Evolutionary conservation across 53 echinoderm and acorn worm genomes (phyloP).

Genomic region (Henricia sp.): DNA sequence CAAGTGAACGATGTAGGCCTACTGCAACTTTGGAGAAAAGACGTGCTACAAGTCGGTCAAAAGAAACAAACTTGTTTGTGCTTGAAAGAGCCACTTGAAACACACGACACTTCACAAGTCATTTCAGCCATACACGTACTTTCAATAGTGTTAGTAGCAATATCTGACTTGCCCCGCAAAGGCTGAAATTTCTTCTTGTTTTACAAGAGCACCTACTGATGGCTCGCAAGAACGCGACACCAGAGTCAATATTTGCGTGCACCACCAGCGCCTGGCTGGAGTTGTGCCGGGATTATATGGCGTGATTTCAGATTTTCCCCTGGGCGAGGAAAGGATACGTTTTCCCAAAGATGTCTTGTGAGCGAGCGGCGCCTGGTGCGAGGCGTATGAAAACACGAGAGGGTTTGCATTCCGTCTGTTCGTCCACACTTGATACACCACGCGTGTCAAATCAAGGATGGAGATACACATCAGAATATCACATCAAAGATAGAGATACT

Average conservation of each 20-base stretch:
- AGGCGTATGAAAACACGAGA: background rate
- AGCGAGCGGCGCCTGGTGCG: conserved; percentile 11
- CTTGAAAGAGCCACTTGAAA: too few species aligned
- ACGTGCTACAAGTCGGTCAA: too few species aligned
- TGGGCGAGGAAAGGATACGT: background rate
- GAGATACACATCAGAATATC: background rate
- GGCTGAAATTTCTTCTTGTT: too few species aligned
- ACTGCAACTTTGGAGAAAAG: too few species aligned
- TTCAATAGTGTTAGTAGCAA: too few species aligned
- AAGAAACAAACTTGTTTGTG: too few species aligned
- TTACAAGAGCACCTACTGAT: too few species aligned
- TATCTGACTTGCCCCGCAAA: too few species aligned
- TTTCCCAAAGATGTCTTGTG: background rate
- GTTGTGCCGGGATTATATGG: background rate
- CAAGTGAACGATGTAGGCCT: too few species aligned
- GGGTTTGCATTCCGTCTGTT: background rate
- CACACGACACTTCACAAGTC: too few species aligned
- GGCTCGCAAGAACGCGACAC: background rate
- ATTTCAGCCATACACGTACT: too few species aligned
- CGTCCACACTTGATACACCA: background rate
- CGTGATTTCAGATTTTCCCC: background rate
- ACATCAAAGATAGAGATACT: background rate
- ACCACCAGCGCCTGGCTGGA: too few species aligned
- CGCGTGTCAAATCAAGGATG: background rate
- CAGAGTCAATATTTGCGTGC: conserved; percentile 7